phyloP scores from a whole-genome alignment of 2,888 invertebrate species.

The Oscheius myriophilus region DNA sequence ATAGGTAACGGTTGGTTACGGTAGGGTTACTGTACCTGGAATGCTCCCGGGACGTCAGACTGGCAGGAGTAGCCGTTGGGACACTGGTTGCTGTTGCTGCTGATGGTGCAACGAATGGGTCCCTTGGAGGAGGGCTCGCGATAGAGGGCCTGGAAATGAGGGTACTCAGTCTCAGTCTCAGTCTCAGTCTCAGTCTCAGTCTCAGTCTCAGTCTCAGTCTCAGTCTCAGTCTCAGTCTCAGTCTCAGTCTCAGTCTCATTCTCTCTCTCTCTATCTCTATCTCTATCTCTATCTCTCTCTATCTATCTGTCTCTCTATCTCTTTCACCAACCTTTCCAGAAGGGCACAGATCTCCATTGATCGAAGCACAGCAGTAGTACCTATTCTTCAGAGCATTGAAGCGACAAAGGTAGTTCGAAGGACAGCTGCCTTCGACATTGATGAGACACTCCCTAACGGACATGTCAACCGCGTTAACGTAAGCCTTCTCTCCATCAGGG shows the following conservation, averaged over 20 bases:
- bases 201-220: no score
- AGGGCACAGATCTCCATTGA: conserved; percentile 68
- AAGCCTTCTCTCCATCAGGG: conserved; percentile 69
- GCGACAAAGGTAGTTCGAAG: conserved; percentile 68
- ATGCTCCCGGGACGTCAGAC: conserved; percentile 67
- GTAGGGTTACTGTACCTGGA: conserved; percentile 49
- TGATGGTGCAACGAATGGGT: conserved; percentile 65
- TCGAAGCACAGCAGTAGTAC: conserved; percentile 69
- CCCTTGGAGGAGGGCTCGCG: conserved; percentile 63
- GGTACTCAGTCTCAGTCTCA: no score
- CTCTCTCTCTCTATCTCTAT: no score
- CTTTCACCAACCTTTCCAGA: conserved; percentile 50
- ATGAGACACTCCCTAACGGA: conserved; percentile 68
- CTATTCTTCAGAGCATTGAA: conserved; percentile 65
- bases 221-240: no score
- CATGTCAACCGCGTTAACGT: conserved; percentile 69
- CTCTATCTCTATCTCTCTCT: no score
- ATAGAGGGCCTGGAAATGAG: conserved; percentile 52
- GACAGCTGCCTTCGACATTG: conserved; percentile 68
- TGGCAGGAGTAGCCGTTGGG: conserved; percentile 66
- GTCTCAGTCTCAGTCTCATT: no score
- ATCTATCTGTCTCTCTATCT: no score
- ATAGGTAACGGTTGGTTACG: conserved; percentile 23
- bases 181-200: no score
- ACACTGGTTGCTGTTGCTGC: conserved; percentile 59